A percentile compares a stretch with the other conserved stretches of the same genome.
phyloP scores from a whole-genome alignment of 2,888 invertebrate genomes.

The Drosophila diplacantha region DNA sequence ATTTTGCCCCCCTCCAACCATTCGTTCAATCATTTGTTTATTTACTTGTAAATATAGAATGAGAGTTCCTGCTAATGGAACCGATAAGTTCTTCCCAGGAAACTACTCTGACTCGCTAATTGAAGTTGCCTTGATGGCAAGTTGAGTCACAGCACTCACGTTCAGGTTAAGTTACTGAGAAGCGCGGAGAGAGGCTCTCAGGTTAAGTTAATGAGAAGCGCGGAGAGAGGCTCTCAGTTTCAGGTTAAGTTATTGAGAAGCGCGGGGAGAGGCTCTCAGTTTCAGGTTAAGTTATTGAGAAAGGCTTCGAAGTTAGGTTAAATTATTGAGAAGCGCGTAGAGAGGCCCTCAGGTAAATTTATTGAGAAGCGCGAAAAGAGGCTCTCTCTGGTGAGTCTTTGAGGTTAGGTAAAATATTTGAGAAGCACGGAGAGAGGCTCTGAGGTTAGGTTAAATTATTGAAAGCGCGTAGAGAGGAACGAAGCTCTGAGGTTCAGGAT shows the following conservation, averaged over 20 bases:
- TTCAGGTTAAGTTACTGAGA: background rate
- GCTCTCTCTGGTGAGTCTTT: background rate
- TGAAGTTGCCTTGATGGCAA: slow-evolving; percentile 21
- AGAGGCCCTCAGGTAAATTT: background rate
- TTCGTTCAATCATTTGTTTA: slow-evolving; percentile 57
- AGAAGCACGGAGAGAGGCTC: background rate
- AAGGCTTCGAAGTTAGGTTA: background rate
- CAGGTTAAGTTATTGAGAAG: no score
- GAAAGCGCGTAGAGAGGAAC: background rate
- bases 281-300: background rate
- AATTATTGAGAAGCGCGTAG: background rate
- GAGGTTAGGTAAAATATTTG: background rate
- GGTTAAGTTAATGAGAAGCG: no score
- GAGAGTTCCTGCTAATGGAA: slow-evolving; percentile 43
- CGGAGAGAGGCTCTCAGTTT: no score
- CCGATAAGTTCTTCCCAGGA: slow-evolving; percentile 22
- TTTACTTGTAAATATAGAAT: slow-evolving; percentile 44
- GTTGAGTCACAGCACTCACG: slow-evolving; percentile 12
- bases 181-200: background rate
- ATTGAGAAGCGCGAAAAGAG: background rate
- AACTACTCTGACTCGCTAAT: slow-evolving; percentile 12
- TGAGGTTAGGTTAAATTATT: background rate
- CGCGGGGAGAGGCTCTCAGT: no score
- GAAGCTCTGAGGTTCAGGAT: no score
- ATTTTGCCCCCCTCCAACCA: slow-evolving; percentile 35